These are phyloP conservation scores for Apocrypta bakeri DNA, from an alignment of 1,140 invertebrate species.

Conservation along the genomic window DNA sequence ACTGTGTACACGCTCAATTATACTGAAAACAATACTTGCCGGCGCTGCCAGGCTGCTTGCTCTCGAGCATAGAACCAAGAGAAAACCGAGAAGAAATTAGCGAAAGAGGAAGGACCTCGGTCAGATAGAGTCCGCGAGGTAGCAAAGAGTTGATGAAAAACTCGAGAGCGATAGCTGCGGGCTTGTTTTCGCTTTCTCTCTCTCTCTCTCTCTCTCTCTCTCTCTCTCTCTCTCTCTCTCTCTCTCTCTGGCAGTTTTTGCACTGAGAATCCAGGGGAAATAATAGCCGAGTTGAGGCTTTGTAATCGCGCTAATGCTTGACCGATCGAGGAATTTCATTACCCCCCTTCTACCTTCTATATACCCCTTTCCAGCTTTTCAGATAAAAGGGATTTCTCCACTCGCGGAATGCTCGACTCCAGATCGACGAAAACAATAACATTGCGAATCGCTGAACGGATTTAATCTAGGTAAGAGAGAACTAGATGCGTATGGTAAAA, in stretches of 20 bases:
- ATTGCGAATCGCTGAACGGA: neutral
- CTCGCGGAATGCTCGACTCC: no score
- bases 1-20: slow-evolving; percentile 61
- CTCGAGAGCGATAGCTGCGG: no score
- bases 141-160: neutral
- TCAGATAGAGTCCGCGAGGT: neutral
- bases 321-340: slow-evolving; percentile 11
- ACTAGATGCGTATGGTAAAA: no score
- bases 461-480: neutral
- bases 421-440: no score
- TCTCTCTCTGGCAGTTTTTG: neutral
- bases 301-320: neutral
- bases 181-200: no score
- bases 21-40: slow-evolving; percentile 63
- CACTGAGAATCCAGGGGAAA: neutral
- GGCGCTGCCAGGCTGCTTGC: neutral
- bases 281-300: neutral
- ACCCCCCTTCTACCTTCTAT: no score
- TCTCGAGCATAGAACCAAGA: slow-evolving; percentile 32
- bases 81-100: slow-evolving; percentile 16
- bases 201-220: no score
- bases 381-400: neutral
- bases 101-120: neutral
- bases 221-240: no score
- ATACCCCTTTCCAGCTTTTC: neutral